A percentile compares a stretch with the other conserved stretches of the same genome.
Conservation (phyloP, 2,113 vertebrate species). For the Thoracochromis brauschi region DNA sequence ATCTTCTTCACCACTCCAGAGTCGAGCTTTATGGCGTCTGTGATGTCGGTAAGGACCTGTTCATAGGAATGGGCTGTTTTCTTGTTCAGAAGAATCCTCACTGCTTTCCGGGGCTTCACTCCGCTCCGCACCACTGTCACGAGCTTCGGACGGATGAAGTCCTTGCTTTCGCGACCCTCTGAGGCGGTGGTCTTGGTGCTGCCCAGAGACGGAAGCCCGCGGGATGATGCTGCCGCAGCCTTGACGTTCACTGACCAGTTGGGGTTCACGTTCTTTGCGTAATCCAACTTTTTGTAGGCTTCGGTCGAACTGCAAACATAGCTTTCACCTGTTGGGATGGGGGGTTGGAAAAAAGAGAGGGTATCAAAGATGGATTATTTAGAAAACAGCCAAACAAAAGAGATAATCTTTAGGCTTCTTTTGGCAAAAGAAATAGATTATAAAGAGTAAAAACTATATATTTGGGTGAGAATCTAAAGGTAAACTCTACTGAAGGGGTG, state of each 20-base stretch:
- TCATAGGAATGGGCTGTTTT: conserved; percentile 97
- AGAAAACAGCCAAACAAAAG: neutral
- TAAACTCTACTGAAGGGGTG: neutral
- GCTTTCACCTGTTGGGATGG: conserved; percentile 78
- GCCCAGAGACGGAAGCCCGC: conserved; percentile 81
- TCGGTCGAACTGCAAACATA: conserved; percentile 95
- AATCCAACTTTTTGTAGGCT: conserved; percentile 95
- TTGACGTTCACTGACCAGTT: conserved; percentile 99
- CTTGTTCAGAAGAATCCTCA: conserved; percentile 95
- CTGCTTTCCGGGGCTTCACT: conserved; percentile 91
- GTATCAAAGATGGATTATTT: neutral
- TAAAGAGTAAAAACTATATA: neutral
- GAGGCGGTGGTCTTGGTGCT: conserved; percentile 72
- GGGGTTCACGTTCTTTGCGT: conserved; percentile 95
- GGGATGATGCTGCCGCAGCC: conserved; percentile 70
- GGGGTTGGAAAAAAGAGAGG: neutral
- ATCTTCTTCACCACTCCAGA: conserved; percentile 94
- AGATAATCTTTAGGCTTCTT: neutral
- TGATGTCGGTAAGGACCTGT: conserved; percentile 95
- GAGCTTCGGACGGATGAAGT: conserved; percentile 96
- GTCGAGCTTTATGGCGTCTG: conserved; percentile 96
- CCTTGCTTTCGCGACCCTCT: conserved; percentile 84
- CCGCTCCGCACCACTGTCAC: conserved; percentile 94
- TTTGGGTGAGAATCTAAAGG: neutral
- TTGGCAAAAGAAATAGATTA: neutral